Evolutionary conservation across 2,113 vertebrate genomes (phyloP).

Genomic region (Percopsis transmontana): DNA sequence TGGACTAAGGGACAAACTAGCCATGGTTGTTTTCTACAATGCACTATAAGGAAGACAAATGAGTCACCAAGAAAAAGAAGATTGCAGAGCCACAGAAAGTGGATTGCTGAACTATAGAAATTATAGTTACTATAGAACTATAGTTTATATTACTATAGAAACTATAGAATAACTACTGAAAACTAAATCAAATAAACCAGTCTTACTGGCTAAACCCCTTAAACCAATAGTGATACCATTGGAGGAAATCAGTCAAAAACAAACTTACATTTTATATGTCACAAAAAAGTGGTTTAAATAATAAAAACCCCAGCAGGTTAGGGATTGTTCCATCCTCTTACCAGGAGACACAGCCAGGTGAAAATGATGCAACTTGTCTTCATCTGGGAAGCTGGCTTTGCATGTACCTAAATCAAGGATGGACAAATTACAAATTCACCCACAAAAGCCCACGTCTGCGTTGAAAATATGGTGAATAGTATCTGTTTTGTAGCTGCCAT

Average conservation of each 20-base stretch:
- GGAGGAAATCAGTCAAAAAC: no score
- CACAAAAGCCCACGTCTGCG: neutral
- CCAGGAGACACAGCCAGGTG: constrained; percentile 92
- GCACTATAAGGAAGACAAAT: neutral
- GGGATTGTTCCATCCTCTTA: constrained; percentile 70
- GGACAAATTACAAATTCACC: neutral
- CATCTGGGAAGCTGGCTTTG: constrained; percentile 92
- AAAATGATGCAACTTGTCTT: constrained; percentile 94
- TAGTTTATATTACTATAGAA: no score
- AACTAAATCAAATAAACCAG: no score
- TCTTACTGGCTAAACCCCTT: no score
- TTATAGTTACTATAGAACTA: no score
- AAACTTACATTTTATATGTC: neutral
- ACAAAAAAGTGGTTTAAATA: neutral
- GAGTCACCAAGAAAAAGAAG: neutral
- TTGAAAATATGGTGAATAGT: neutral
- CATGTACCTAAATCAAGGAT: constrained; percentile 84
- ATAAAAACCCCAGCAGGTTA: neutral
- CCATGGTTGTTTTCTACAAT: neutral
- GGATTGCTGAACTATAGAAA: no score
- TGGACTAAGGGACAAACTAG: neutral
- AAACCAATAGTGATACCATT: no score
- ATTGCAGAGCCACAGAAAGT: neutral
- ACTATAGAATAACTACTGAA: no score
- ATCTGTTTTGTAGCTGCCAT: neutral